Evolutionary conservation across 2,797 vertebrate species (phyloP).

Genomic region (Mus minutoides): DNA sequence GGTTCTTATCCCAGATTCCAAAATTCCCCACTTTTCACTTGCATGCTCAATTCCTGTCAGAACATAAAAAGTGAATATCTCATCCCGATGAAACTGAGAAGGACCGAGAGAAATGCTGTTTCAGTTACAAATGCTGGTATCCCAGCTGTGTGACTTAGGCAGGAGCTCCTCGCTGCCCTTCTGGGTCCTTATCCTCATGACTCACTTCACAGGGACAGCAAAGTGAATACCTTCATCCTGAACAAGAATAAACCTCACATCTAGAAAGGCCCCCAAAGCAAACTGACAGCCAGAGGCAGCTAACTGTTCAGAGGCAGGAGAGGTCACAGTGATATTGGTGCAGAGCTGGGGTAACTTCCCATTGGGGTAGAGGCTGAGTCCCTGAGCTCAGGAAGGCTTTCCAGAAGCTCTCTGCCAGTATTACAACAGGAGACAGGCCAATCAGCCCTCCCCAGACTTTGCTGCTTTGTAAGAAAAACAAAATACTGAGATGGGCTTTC

Average conservation of each 20-base stretch:
- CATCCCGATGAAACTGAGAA: conserved; percentile 24
- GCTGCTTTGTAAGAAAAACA: conserved; percentile 38
- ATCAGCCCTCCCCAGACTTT: not conserved
- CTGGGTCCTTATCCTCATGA: conserved; percentile 40
- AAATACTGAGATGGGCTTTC: conserved; percentile 50
- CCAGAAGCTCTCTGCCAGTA: not conserved
- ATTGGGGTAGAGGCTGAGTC: not conserved
- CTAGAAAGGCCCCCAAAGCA: conserved; percentile 50
- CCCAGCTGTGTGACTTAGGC: conserved; percentile 6
- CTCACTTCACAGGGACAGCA: conserved; percentile 48
- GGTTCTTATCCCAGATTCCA: conserved; percentile 58
- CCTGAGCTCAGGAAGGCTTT: not conserved
- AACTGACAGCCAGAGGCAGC: conserved; percentile 56
- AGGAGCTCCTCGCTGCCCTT: conserved; percentile 20
- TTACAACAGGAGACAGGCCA: not conserved
- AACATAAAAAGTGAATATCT: conserved; percentile 39
- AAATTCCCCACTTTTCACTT: not conserved
- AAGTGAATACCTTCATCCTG: conserved; percentile 59
- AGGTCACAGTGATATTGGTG: not conserved
- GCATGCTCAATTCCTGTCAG: not conserved
- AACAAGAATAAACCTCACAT: conserved; percentile 60
- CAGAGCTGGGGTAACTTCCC: not conserved
- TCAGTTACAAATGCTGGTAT: not conserved
- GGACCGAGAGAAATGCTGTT: conserved; percentile 9
- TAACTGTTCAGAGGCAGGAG: not conserved